Evolutionary conservation across 2,888 invertebrate genomes (phyloP), one percentile per base, ranked within the genome.

Genomic region (Caenorhabditis wallacei): DNA sequence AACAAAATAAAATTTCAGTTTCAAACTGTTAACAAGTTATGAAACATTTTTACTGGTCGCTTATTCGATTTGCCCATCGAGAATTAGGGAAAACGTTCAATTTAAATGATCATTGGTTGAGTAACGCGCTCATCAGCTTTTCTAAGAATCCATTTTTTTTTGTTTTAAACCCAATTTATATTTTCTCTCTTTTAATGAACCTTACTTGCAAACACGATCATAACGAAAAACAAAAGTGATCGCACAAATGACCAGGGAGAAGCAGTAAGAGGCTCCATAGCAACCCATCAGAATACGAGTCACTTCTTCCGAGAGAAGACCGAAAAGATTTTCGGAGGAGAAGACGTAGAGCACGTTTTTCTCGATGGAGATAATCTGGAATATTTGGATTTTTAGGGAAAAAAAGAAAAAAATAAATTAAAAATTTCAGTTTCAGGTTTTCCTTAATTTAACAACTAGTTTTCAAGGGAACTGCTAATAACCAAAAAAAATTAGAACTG

Each of bases 331-430:
- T 2, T 7, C n/a, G 8, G 48, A 10, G 43, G 63, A 18, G 64
- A 74, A 74, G 56, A 74, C 74, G 64, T 66, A 74, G n/a, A 74
- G 35, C 13, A 74, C 64, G 10, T 43, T 64, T 5, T 63, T 40
- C 20, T 74, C 64, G 56, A 74, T 64, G 35, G 64, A 56, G 46
- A 74, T 64, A 7, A 64, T 64, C 74, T 74, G 72, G n/a, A n/a
- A n/a, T n/a, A n/a, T n/a, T n/a, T n/a, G 24, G 63, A 54, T 18
- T 53, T 18, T 53, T 22, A 7, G 18, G 53, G 1, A 48, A 8
- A 54, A 54, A 26, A 54, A 54, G 24, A 54, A 24, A 3, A 26
- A 54, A 24, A 24, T 22, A 5, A 1, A 22, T 24, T 54, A n/a
- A 16, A 53, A 18, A 8, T 53, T 53, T 16, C 4, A 37, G 4